These are phyloP conservation scores for Epinotia brunnichana DNA, from an alignment of 2,888 invertebrate genomes.

Conservation along the genomic window DNA sequence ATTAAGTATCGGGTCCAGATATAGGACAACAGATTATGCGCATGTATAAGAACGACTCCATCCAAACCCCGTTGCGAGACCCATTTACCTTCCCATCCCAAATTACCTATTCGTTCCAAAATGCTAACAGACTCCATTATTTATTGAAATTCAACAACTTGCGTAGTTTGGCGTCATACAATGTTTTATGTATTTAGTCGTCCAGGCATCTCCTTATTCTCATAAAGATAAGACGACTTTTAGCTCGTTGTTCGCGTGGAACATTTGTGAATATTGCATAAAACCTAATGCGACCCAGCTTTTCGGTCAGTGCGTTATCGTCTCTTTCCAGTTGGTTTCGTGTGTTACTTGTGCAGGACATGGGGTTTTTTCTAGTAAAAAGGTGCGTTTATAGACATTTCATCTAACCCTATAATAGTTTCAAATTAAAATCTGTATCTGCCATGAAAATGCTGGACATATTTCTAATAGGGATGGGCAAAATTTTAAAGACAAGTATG, in stretches of 20 bases:
- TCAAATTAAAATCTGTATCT: background rate
- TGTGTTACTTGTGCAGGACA: slow-evolving; percentile 49
- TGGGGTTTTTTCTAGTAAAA: slow-evolving; percentile 69
- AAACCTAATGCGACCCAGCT: slow-evolving; percentile 62
- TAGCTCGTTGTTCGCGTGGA: slow-evolving; percentile 51
- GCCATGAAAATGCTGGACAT: background rate
- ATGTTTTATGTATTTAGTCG: slow-evolving; percentile 75
- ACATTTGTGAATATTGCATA: slow-evolving; percentile 67
- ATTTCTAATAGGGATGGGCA: background rate
- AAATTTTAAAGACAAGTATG: background rate
- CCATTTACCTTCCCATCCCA: slow-evolving; percentile 23
- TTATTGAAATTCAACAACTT: slow-evolving; percentile 73
- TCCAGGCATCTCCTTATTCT: slow-evolving; percentile 53
- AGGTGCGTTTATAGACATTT: slow-evolving; percentile 59
- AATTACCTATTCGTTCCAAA: slow-evolving; percentile 37
- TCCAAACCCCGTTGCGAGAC: slow-evolving; percentile 27
- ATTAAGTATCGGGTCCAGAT: slow-evolving; percentile 28
- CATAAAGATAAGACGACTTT: slow-evolving; percentile 57
- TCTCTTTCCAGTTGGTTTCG: slow-evolving; percentile 52
- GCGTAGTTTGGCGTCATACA: slow-evolving; percentile 66
- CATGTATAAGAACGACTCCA: slow-evolving; percentile 17
- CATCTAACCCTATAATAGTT: background rate
- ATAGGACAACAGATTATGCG: slow-evolving; percentile 33
- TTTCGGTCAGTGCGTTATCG: slow-evolving; percentile 63
- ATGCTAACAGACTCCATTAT: slow-evolving; percentile 48